These are phyloP conservation scores for Xestoiulus laeticollis DNA, from an alignment of 2,888 invertebrate genomes.

Conservation along the genomic window DNA sequence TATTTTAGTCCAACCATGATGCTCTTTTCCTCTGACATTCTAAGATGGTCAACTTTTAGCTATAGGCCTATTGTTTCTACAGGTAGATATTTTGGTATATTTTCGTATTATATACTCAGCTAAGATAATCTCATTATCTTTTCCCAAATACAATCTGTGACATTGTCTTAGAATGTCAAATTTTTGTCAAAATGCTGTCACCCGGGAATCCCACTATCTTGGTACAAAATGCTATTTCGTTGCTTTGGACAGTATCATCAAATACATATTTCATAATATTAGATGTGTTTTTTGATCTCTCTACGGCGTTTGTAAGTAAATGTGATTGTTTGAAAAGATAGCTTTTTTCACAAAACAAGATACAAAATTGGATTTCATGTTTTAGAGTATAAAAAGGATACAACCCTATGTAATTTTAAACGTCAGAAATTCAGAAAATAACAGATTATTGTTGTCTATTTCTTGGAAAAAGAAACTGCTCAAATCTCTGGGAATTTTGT, in stretches of 20 bases:
- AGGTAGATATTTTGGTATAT: background rate
- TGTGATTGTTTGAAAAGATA: background rate
- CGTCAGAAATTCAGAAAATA: background rate
- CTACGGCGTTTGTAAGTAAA: background rate
- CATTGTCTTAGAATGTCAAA: background rate
- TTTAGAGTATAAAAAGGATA: too few species aligned
- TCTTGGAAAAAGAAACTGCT: background rate
- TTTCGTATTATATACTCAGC: background rate
- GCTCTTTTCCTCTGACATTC: background rate
- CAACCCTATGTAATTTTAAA: background rate
- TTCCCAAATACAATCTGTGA: background rate
- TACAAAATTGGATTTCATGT: background rate
- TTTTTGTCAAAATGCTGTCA: background rate
- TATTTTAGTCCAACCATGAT: background rate
- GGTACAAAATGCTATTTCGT: background rate
- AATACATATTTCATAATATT: constrained; percentile 15
- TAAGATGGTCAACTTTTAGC: background rate
- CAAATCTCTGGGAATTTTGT: background rate
- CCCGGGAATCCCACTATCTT: background rate
- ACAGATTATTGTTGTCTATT: background rate
- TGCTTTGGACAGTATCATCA: constrained; percentile 1
- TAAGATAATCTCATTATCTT: background rate
- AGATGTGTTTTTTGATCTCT: background rate
- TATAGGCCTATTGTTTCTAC: background rate
- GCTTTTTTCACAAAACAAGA: background rate